Base-by-base conservation (phyloP, 2,888 invertebrate species). In the Epirrita christyi region DNA sequence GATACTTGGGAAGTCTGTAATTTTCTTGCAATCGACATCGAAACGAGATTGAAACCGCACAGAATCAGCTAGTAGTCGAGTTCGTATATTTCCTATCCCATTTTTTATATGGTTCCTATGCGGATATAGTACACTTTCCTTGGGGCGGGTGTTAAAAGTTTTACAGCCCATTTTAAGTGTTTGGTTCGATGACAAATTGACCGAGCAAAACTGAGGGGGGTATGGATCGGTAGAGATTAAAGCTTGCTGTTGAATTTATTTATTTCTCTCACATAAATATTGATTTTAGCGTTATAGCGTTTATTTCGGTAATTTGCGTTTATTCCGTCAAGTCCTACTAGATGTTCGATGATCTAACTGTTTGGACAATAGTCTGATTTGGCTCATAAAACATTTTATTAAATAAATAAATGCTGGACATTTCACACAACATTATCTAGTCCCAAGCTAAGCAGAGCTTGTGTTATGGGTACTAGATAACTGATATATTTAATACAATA, bases 101-200 rank as follows among this genome's bases (percentile, higher is more conserved):
- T 79, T 83, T 83, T n/a, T n/a, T n/a, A n/a, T 83, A 83, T 72
- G 73, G 72, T 75, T 78, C 72, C 74, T 73, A 72, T n/a, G 71
- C 73, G 73, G 69, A 71, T 69, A 73, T 70, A n/a, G n/a, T n/a
- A n/a, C n/a, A n/a, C n/a, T n/a, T n/a, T n/a, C n/a, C n/a, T n/a
- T n/a, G n/a, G n/a, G n/a, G n/a, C n/a, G n/a, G n/a, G n/a, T n/a
- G n/a, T n/a, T n/a, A n/a, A n/a, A 83, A 84, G 76, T 85, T 85
- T 85, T 82, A 84, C 80, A 75, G 70, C 75, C 78, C 77, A 76
- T 82, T 83, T 78, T 78, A 79, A 78, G 75, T 66, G 73, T 74
- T 58, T 73, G 78, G 70, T 64, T 71, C 75, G 79, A 73, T 78
- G 80, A 83, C 85, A 82, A 83, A 82, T 82, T 66, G 67, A 64